Percentiles rank a stretch among this genome's conserved stretches.
phyloP scores from a whole-genome alignment of 2,113 vertebrate species.

The Podarcis cretensis region DNA sequence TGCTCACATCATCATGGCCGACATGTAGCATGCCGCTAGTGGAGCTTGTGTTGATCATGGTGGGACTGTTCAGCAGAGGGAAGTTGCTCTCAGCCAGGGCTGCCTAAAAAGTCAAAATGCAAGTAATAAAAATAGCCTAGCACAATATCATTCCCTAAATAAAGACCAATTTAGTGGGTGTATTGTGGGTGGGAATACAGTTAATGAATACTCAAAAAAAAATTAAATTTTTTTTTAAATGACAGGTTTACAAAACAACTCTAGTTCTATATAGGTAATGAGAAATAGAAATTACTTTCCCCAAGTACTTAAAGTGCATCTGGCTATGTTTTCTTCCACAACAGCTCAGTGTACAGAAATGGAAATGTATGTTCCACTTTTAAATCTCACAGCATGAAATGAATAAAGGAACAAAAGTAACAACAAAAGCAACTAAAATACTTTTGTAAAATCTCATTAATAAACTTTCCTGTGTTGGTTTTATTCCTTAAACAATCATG shows the following conservation, averaged over 20 bases:
- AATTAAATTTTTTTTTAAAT: background rate
- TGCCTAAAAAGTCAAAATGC: slow-evolving; percentile 62
- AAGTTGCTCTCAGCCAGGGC: slow-evolving; percentile 96
- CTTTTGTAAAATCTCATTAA: background rate
- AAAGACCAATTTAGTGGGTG: background rate
- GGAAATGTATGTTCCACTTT: background rate
- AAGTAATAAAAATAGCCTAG: background rate
- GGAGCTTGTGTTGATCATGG: slow-evolving; percentile 88
- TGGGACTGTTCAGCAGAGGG: slow-evolving; percentile 91
- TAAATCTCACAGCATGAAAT: background rate
- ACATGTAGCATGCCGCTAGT: slow-evolving; percentile 93
- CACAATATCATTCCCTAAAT: background rate
- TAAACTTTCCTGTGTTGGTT: background rate
- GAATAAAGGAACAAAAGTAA: background rate
- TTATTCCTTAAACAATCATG: background rate
- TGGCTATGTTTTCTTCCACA: background rate
- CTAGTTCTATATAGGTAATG: background rate
- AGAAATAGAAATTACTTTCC: background rate
- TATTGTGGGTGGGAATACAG: background rate
- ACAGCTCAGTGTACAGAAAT: background rate
- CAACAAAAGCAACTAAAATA: background rate
- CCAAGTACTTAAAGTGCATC: background rate
- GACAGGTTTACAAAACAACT: background rate
- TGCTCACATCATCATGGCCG: slow-evolving; percentile 94
- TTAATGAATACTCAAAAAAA: background rate